Percentiles rank a stretch among this genome's conserved stretches.
Conservation (phyloP, 2,888 invertebrate species). For the Nipponacmea schrenckii region DNA sequence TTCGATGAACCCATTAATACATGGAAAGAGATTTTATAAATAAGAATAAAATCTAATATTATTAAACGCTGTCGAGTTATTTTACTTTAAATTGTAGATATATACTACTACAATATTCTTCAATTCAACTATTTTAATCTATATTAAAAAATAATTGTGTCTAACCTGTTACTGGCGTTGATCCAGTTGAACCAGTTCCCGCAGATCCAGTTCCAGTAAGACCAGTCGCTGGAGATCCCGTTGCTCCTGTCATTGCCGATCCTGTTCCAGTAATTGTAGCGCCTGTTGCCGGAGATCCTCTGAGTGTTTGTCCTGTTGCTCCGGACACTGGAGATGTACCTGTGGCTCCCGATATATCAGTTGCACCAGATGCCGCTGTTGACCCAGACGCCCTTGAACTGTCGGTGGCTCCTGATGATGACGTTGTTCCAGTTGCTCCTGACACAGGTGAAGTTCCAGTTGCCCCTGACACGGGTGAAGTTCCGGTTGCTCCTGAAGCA, state of each 20-base stretch:
- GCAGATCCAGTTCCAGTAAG: background rate
- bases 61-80: too few relatives aligned
- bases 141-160: too few relatives aligned
- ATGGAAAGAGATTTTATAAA: too few relatives aligned
- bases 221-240: background rate
- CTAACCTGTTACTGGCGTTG: background rate
- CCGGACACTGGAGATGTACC: too few relatives aligned
- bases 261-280: background rate
- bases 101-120: too few relatives aligned
- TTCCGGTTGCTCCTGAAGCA: too few relatives aligned
- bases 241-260: background rate
- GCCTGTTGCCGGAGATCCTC: background rate
- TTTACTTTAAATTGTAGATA: too few relatives aligned
- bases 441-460: background rate
- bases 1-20: too few relatives aligned
- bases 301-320: background rate
- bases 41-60: too few relatives aligned
- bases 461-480: background rate
- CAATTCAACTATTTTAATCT: too few relatives aligned
- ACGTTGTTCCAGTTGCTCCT: background rate
- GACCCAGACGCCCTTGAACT: background rate
- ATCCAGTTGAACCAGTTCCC: background rate
- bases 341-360: background rate
- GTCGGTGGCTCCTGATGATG: background rate
- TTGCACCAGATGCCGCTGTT: background rate